Percentiles rank a stretch among this genome's conserved stretches.
These are phyloP conservation scores for Numida meleagris DNA, from an alignment of 2,113 vertebrate genomes.

Conservation along the genomic window DNA sequence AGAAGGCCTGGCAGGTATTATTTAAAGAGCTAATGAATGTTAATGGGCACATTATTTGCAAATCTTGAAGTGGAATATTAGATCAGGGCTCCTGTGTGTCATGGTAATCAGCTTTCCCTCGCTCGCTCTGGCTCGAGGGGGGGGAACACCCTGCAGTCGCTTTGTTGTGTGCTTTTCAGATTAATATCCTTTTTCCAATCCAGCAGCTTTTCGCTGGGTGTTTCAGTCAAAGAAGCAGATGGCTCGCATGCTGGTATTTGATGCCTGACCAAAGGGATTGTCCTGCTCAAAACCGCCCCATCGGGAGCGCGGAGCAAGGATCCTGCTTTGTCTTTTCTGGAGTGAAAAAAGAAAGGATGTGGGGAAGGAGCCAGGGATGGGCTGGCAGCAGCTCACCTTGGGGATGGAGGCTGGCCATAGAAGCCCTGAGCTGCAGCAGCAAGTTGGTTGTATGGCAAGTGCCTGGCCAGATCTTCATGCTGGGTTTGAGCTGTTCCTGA, in stretches of 20 bases:
- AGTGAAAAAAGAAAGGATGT: background rate
- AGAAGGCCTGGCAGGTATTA: constrained; percentile 71
- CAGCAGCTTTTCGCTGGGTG: constrained; percentile 57
- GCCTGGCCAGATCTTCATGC: background rate
- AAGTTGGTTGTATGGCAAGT: fast-evolving
- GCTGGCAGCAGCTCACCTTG: fast-evolving
- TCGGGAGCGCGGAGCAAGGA: fast-evolving
- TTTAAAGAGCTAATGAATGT: constrained; percentile 76
- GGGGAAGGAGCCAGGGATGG: background rate
- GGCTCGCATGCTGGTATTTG: constrained; percentile 21
- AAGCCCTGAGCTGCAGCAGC: fast-evolving
- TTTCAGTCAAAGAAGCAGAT: constrained; percentile 32
- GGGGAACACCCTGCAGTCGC: constrained; percentile 54
- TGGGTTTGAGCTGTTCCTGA: background rate
- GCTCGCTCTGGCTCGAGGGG: constrained; percentile 7
- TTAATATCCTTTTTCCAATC: constrained; percentile 58
- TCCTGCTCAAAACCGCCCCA: background rate
- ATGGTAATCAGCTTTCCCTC: constrained; percentile 71
- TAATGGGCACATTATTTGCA: constrained; percentile 74
- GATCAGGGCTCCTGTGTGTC: constrained; percentile 70
- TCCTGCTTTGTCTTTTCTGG: background rate
- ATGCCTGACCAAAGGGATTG: constrained; percentile 49
- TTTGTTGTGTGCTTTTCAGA: constrained; percentile 66
- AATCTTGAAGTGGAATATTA: constrained; percentile 72
- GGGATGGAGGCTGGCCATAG: background rate